Base-by-base conservation (phyloP, 2,113 vertebrate species). In the Dasyprocta punctata region DNA sequence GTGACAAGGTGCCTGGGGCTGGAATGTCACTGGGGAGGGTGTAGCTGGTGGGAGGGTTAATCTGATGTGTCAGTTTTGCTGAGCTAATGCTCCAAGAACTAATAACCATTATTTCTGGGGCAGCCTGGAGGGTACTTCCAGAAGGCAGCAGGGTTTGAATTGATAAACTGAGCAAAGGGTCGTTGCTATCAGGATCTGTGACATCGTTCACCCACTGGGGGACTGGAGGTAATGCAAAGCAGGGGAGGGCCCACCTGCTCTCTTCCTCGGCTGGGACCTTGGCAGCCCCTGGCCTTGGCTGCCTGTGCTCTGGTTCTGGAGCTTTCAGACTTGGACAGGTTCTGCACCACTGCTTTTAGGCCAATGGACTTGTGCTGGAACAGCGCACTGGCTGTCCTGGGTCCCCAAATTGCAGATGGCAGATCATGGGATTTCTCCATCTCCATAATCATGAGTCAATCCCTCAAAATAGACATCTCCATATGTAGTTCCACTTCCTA, bases 171-270 rank as follows among this genome's bases (percentile, higher is more conserved):
- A 41, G 3, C 1, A 19, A 60, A 12, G 19, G 41, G 14, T 38
- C 10, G 3, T 2, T 22, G 4, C 24, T 3, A 0, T 5, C 38
- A 24, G 3, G 14, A 26, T 7, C 56, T 44, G 10, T 6, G 17
- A 54, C 8, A 17, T 17, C 1, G 4, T 9, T 10, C 7, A 33
- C 36, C 8, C 52, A n/a, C 1, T 3, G 17, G 38, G 33, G 28
- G 2, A 8, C 30, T n/a, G 16, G 26, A 7, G 5, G 4, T 52
- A 36, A 20, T 5, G 10, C 30, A 36, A 87, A 1, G 47, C 47
- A 65, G n/a, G 36, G 19, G 20, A 41, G 10, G 4, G 30, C 0
- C 0, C 16, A 1, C 14, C 8, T 10, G 0, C 33, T 52, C 56
- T 30, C 38, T 12, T 89, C 86, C 26, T 41, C 28, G 28, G 13